These are phyloP conservation scores for Rhineura floridana DNA, from an alignment of 2,113 vertebrate species.

Conservation along the genomic window DNA sequence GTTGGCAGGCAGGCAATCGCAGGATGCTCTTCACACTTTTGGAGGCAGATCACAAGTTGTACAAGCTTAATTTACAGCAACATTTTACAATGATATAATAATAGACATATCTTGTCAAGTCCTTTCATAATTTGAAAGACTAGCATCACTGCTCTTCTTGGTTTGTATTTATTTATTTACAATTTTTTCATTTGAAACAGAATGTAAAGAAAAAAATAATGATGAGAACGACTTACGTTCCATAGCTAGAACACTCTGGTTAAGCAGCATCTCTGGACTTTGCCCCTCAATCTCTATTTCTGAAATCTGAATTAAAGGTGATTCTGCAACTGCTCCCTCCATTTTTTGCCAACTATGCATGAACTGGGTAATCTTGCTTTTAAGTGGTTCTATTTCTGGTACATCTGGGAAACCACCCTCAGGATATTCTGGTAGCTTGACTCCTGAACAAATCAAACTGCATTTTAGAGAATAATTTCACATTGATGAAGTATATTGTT, in stretches of 20 bases:
- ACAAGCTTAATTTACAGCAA: not conserved
- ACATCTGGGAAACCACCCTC: conserved; percentile 81
- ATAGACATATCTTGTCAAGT: not conserved
- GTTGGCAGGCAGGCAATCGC: not conserved
- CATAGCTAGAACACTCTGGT: conserved; percentile 78
- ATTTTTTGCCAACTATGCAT: conserved; percentile 73
- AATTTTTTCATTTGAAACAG: not conserved
- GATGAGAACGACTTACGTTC: conserved; percentile 82
- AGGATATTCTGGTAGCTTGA: conserved; percentile 70
- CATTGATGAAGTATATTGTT: conserved; percentile 6
- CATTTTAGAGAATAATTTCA: conserved; percentile 8
- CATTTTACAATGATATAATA: not conserved
- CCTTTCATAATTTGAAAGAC: not conserved
- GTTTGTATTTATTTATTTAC: not conserved
- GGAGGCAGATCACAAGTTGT: not conserved
- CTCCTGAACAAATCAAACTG: conserved; percentile 61
- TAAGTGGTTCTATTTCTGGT: conserved; percentile 82
- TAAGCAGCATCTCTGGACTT: conserved; percentile 81
- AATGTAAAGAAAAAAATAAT: not conserved
- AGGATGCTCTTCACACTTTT: not conserved
- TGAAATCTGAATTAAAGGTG: conserved; percentile 50
- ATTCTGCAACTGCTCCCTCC: conserved; percentile 59
- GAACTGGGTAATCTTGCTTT: conserved; percentile 73
- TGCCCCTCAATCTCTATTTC: conserved; percentile 80
- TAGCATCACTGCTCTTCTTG: not conserved